These are phyloP conservation scores for Agonopterix subpropinquella DNA, from an alignment of 2,888 invertebrate species.

Conservation along the genomic window DNA sequence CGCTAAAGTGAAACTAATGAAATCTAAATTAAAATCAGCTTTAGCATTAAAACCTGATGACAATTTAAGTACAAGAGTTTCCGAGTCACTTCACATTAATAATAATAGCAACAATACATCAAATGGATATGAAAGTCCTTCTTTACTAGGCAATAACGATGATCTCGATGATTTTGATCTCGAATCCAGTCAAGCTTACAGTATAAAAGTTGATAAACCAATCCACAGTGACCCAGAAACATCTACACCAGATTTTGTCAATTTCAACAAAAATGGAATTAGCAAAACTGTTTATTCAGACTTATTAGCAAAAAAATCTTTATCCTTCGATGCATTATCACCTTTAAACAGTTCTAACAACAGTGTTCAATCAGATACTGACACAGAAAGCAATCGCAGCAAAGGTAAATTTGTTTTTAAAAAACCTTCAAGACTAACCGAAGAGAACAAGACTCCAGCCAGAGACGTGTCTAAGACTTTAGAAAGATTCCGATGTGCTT, in stretches of 20 bases:
- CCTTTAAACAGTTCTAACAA: conserved; percentile 29
- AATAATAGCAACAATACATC: conserved; percentile 21
- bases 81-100: neutral
- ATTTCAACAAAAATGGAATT: conserved; percentile 25
- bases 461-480: conserved; percentile 49
- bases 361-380: conserved; percentile 29
- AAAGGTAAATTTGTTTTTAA: conserved; percentile 66
- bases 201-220: conserved; percentile 16
- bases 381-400: conserved; percentile 32
- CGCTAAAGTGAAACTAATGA: conserved; percentile 72
- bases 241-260: conserved; percentile 44
- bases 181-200: conserved; percentile 23
- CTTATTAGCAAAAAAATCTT: conserved; percentile 35
- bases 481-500: conserved; percentile 48
- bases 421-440: conserved; percentile 44
- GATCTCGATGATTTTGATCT: conserved; percentile 42
- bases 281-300: conserved; percentile 43
- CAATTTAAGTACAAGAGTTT: conserved; percentile 15
- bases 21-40: conserved; percentile 71
- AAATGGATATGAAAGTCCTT: conserved; percentile 24
- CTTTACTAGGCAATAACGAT: conserved; percentile 25
- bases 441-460: conserved; percentile 31
- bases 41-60: conserved; percentile 55
- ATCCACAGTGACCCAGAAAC: conserved; percentile 21
- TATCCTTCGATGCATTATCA: conserved; percentile 43